Evolutionary conservation across 2,888 invertebrate species (phyloP).

Genomic region (Ophonus ardosiacus): DNA sequence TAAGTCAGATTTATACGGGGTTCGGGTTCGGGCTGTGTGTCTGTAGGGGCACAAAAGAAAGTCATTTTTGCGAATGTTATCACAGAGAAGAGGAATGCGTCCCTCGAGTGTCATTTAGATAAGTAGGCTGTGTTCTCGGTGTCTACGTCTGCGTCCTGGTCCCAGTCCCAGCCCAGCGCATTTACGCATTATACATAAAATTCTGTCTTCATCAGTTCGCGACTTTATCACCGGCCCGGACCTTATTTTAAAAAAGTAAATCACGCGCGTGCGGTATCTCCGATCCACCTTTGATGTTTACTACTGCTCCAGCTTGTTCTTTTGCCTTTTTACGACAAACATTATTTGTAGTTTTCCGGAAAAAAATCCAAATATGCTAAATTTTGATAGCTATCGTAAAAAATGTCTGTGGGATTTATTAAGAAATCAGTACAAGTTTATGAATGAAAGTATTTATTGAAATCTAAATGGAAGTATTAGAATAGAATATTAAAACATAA

Average conservation of each 20-base stretch:
- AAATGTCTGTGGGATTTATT: background rate
- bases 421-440: background rate
- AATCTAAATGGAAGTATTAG: too few relatives aligned
- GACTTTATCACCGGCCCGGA: slow-evolving; percentile 56
- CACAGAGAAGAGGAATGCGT: slow-evolving; percentile 61
- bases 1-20: slow-evolving; percentile 48
- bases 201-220: slow-evolving; percentile 59
- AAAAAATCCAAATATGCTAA: background rate
- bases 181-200: slow-evolving; percentile 63
- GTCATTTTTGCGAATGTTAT: slow-evolving; percentile 62
- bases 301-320: slow-evolving; percentile 12
- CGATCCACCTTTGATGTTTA: background rate
- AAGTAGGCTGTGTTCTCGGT: slow-evolving; percentile 48
- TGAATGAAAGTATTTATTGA: too few relatives aligned
- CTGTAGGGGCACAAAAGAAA: slow-evolving; percentile 56
- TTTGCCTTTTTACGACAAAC: slow-evolving; percentile 4
- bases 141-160: background rate
- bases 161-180: slow-evolving; percentile 8
- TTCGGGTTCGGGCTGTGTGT: slow-evolving; percentile 27
- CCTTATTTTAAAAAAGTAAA: slow-evolving; percentile 63
- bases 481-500: too few relatives aligned
- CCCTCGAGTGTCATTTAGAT: slow-evolving; percentile 61
- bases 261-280: slow-evolving; percentile 14
- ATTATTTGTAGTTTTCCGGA: background rate
- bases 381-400: background rate